Evolutionary conservation across 2,113 vertebrate genomes (phyloP).

Genomic region (Nanger granti): DNA sequence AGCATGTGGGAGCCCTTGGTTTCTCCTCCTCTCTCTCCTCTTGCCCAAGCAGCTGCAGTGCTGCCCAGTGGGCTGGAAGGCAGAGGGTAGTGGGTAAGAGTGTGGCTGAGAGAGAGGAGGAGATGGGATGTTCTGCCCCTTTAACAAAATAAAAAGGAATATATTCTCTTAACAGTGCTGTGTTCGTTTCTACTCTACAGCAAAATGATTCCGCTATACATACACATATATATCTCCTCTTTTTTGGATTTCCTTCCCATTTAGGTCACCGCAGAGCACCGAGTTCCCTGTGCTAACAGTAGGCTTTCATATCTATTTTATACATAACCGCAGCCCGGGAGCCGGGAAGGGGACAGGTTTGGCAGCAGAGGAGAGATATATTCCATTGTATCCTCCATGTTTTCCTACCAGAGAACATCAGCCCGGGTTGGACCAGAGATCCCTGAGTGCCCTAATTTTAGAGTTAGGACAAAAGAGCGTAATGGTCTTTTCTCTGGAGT

Average conservation of each 20-base stretch:
- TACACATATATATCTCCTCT: not conserved
- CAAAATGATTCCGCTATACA: not conserved
- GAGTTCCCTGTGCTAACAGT: not conserved
- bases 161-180: too few relatives aligned
- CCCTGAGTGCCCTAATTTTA: not conserved
- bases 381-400: not conserved
- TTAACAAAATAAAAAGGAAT: not conserved
- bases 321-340: not conserved
- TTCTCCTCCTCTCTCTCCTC: not conserved
- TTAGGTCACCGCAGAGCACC: not conserved
- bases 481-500: not conserved
- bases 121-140: not conserved
- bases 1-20: fast-evolving
- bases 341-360: not conserved
- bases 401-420: not conserved
- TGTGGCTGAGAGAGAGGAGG: not conserved
- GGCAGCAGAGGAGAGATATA: not conserved
- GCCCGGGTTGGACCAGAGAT: not conserved
- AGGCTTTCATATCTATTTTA: not conserved
- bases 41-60: not conserved
- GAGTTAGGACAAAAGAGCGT: not conserved
- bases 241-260: not conserved
- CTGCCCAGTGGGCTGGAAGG: not conserved
- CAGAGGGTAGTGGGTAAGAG: not conserved
- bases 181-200: not conserved